phyloP scores from a whole-genome alignment of 2,888 invertebrate species.

The Blera fallax region DNA sequence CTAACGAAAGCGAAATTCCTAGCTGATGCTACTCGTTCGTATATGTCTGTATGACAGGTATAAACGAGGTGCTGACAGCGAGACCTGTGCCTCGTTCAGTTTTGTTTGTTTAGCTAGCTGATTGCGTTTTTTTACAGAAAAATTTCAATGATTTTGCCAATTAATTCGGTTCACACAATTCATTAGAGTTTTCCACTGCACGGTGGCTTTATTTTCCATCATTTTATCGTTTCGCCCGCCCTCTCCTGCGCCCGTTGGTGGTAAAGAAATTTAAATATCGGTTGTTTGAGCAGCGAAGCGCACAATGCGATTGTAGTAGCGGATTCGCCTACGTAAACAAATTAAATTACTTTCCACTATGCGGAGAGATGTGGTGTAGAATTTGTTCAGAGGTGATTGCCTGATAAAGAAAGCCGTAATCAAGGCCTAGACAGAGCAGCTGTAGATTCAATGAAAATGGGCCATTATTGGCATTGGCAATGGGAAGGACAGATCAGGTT shows the following conservation, averaged over 20 bases:
- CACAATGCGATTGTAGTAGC: conserved; percentile 45
- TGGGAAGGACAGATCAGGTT: not conserved
- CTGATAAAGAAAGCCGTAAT: not conserved
- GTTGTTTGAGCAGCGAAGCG: conserved; percentile 42
- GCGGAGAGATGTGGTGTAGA: not conserved
- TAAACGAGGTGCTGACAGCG: not conserved
- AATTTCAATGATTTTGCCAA: not conserved
- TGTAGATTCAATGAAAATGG: not conserved
- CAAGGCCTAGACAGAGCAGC: not conserved
- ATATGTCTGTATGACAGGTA: not conserved
- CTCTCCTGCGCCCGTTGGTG: not conserved
- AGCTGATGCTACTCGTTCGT: too few species aligned
- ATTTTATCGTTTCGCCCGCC: too few species aligned
- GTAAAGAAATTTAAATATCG: conserved; percentile 64
- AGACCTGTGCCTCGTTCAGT: not conserved
- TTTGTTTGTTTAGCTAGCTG: not conserved
- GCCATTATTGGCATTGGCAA: not conserved
- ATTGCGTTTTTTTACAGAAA: not conserved
- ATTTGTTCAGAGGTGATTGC: not conserved
- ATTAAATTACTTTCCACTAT: not conserved
- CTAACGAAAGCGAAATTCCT: not conserved
- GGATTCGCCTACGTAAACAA: not conserved
- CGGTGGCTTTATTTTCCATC: not conserved
- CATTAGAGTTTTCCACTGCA: not conserved
- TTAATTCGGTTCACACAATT: not conserved